These are phyloP conservation scores for Seriola quinqueradiata DNA, from an alignment of 2,113 vertebrate genomes.

Conservation along the genomic window DNA sequence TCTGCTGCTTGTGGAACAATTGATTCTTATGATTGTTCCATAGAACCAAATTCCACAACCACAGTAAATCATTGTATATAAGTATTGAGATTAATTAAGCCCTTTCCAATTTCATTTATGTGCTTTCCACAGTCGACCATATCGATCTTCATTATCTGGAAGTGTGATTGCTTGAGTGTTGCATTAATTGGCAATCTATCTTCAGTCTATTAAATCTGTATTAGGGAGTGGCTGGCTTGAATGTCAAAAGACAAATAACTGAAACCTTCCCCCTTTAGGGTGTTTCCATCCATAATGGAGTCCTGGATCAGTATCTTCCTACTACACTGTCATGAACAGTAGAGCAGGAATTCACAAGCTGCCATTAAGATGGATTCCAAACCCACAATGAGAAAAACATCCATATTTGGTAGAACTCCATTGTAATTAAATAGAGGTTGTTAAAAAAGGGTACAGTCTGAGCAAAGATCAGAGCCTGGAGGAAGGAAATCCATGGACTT, in stretches of 20 bases:
- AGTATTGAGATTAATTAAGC: conserved; percentile 63
- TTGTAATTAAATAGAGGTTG: conserved; percentile 59
- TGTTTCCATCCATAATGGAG: conserved; percentile 52
- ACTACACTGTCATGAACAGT: conserved; percentile 27
- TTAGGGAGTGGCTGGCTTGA: conserved; percentile 67
- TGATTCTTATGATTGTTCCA: conserved; percentile 37
- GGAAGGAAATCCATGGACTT: conserved; percentile 61
- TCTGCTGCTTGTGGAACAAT: conserved; percentile 17
- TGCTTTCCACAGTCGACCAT: conserved; percentile 43
- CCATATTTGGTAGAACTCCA: conserved; percentile 32
- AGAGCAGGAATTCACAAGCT: conserved; percentile 29
- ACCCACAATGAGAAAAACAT: conserved; percentile 24
- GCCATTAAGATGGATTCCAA: conserved; percentile 45
- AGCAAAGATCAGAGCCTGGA: conserved; percentile 50
- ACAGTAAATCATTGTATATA: conserved; percentile 38
- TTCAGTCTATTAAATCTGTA: conserved; percentile 73
- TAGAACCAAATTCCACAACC: not conserved
- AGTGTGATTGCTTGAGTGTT: conserved; percentile 50
- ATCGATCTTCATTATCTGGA: conserved; percentile 78
- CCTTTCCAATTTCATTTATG: conserved; percentile 50
- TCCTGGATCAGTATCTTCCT: conserved; percentile 44
- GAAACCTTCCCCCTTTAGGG: conserved; percentile 44
- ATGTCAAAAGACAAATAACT: conserved; percentile 72
- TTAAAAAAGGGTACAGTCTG: conserved; percentile 50
- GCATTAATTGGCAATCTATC: conserved; percentile 74